Conservation (phyloP, 2,113 vertebrate genomes). For the Semnornis frantzii region DNA sequence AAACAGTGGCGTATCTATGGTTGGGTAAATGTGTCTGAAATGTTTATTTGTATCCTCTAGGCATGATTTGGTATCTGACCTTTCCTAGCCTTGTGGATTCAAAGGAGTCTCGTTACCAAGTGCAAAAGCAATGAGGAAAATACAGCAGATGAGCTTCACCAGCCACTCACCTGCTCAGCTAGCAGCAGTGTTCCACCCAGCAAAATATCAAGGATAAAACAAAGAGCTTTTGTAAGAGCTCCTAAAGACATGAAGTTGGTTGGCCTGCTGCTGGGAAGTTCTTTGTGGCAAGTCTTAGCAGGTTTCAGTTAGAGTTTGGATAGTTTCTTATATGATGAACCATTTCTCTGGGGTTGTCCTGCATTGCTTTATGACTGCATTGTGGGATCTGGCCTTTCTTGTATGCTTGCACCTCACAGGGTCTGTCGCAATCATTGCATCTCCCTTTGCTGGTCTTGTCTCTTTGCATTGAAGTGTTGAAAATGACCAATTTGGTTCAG, state of each 20-base stretch:
- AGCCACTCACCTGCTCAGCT: accelerated
- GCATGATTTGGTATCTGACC: background rate
- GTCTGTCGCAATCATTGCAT: background rate
- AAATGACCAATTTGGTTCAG: background rate
- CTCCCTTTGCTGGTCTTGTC: accelerated
- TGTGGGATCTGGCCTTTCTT: background rate
- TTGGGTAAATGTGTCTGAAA: background rate
- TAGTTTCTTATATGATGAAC: background rate
- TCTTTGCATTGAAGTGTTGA: accelerated
- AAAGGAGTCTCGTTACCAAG: background rate
- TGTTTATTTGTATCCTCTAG: background rate
- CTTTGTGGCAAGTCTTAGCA: background rate
- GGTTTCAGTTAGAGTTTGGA: background rate
- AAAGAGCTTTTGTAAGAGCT: background rate
- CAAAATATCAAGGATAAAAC: background rate
- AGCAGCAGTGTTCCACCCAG: background rate
- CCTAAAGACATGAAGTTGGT: background rate
- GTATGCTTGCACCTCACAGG: background rate
- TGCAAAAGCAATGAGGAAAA: background rate
- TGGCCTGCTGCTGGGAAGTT: background rate
- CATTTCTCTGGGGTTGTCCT: background rate
- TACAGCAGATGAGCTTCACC: background rate
- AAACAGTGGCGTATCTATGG: background rate
- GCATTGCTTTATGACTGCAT: background rate
- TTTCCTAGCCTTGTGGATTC: background rate